Percentiles rank a stretch among this genome's conserved stretches.
Conservation (phyloP, 2,888 invertebrate genomes). For the Brachylomia viminalis region DNA sequence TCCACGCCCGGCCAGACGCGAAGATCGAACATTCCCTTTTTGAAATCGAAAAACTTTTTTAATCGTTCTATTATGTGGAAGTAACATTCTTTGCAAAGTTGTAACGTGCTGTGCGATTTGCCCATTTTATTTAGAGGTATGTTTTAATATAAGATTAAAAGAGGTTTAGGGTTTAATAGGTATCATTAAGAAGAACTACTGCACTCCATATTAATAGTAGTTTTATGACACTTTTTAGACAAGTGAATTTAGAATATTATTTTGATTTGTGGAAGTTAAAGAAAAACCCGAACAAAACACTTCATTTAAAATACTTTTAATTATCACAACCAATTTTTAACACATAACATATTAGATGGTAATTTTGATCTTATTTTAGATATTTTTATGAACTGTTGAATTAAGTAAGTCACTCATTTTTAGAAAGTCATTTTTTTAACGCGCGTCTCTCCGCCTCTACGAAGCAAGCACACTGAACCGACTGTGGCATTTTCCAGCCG, state of each 20-base stretch:
- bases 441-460: background rate
- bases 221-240: background rate
- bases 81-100: conserved; percentile 72
- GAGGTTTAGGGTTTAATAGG: too few relatives aligned
- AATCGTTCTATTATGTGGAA: conserved; percentile 69
- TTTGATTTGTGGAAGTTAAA: background rate
- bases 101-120: conserved; percentile 69
- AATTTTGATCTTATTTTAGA: background rate
- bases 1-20: conserved; percentile 98
- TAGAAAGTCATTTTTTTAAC: conserved; percentile 32
- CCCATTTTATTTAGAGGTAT: conserved; percentile 74
- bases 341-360: background rate
- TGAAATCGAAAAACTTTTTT: conserved; percentile 71
- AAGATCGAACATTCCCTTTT: conserved; percentile 95
- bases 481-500: conserved; percentile 67
- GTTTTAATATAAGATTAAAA: background rate
- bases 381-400: background rate
- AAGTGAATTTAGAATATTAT: background rate
- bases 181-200: background rate
- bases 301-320: background rate
- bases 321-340: background rate
- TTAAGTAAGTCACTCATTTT: background rate
- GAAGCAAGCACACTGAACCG: conserved; percentile 29
- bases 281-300: background rate
- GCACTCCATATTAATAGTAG: background rate